Evolutionary conservation across 53 echinoderm and acorn worm species (phyloP), one percentile per base, ranked within the genome.

Genomic region (Astropecten irregularis): DNA sequence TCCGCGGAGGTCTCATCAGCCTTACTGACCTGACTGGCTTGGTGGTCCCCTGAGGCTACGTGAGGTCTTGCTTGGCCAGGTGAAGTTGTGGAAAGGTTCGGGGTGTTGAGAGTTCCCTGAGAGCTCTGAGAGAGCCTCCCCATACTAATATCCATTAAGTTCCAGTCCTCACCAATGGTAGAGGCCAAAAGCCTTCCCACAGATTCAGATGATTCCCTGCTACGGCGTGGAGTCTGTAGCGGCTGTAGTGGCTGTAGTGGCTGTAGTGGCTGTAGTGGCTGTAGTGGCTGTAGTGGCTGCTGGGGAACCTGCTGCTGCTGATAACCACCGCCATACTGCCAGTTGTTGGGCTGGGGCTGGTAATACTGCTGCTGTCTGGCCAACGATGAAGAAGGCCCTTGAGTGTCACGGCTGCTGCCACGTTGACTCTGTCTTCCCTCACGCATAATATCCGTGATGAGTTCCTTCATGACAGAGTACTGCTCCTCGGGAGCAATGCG

Each of bases 401-500:
- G 9, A 59, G 9, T 59, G 60, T 59, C 60, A 59, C 60, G 9
- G 19, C 9, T 9, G 19, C 19, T 9, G 60, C 60, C 7, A 14
- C 47, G 47, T n/a, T n/a, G n/a, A n/a, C n/a, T n/a, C n/a, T n/a
- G n/a, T 14, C 47, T 7, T 7, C 47, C 47, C 47, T 46, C 48
- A 21, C 72, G 72, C 72, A 71, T 21, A 16, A 71, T 71, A 21
- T 71, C 72, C 11, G 23, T 16, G 72, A 71, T 71, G 14, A 71
- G 72, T 48, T 71, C 72, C 72, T 71, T 71, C 72, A 71, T 71
- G 14, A 16, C 72, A 21, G 11, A 9, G 72, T 71, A 71, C 72
- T 71, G 72, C 72, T 71, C 72, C 72, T 71, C 48, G 72, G 72
- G 72, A 71, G 72, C 72, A 16, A 48, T 48, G 23, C 72, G 72